A percentile compares a stretch with the other conserved stretches of the same genome.
Conservation (phyloP, 2,888 invertebrate genomes). For the Pristionchus entomophagus region DNA sequence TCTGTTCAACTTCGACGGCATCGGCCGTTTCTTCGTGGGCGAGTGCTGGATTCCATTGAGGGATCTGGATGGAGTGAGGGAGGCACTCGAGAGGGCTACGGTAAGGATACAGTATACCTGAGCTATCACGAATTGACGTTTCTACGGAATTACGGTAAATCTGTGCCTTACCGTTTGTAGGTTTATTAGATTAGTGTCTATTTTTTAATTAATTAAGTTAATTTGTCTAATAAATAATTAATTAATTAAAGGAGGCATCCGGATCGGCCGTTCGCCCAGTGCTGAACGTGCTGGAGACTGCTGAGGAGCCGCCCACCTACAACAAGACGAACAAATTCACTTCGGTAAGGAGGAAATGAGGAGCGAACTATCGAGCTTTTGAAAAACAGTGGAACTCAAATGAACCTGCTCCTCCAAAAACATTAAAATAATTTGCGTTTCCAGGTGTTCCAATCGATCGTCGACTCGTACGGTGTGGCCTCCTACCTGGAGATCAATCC, state of each 20-base stretch:
- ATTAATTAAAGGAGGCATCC: constrained; percentile 78
- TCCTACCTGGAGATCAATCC: constrained; percentile 97
- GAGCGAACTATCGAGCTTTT: not conserved
- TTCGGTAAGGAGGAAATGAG: constrained; percentile 47
- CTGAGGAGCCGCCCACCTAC: constrained; percentile 92
- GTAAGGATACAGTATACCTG: constrained; percentile 79
- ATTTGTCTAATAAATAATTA: too few species aligned
- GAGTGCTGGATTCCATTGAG: constrained; percentile 95
- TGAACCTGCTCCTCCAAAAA: not conserved
- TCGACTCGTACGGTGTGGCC: constrained; percentile 96
- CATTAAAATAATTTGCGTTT: not conserved
- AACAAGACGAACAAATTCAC: constrained; percentile 98
- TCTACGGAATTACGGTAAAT: too few species aligned
- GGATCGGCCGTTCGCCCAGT: constrained; percentile 96
- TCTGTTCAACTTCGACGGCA: constrained; percentile 98
- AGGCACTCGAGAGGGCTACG: constrained; percentile 91
- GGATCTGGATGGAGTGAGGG: constrained; percentile 91
- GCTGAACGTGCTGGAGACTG: constrained; percentile 93
- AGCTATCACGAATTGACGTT: constrained; percentile 79
- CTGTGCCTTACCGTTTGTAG: too few species aligned
- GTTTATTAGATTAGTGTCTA: too few species aligned
- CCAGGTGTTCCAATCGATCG: constrained; percentile 82
- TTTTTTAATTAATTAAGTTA: too few species aligned
- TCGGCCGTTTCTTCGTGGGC: constrained; percentile 97
- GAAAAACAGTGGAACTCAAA: not conserved